phyloP scores from a whole-genome alignment of 2,113 vertebrate genomes.

The Uropsilus gracilis region DNA sequence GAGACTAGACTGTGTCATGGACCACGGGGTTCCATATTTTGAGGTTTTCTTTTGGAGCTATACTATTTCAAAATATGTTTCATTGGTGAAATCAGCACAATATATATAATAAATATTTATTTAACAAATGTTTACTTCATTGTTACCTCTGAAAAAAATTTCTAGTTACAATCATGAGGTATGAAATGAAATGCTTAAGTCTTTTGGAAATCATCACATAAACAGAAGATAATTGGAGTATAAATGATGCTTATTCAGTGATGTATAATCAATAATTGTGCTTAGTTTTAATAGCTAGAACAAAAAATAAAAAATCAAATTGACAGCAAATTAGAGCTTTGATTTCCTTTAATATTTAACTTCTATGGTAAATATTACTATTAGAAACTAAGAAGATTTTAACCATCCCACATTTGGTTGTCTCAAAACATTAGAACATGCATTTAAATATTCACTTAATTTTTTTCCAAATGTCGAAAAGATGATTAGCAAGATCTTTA shows the following conservation, averaged over 20 bases:
- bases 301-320: not conserved
- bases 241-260: not conserved
- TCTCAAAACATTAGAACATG: not conserved
- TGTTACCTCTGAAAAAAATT: constrained; percentile 20
- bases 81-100: not conserved
- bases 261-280: not conserved
- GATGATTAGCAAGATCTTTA: not conserved
- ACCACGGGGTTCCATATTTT: not conserved
- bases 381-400: not conserved
- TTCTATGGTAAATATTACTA: not conserved
- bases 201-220: not conserved
- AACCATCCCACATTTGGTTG: not conserved
- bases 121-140: not conserved
- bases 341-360: constrained; percentile 10
- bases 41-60: not conserved
- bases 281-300: not conserved
- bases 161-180: not conserved
- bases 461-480: not conserved
- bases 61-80: not conserved
- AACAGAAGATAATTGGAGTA: not conserved
- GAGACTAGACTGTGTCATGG: not conserved
- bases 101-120: not conserved
- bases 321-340: not conserved
- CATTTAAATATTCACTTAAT: not conserved
- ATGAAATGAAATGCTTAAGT: not conserved